Conservation (phyloP, 2,113 vertebrate genomes). For the Coptodon bakossiorum region DNA sequence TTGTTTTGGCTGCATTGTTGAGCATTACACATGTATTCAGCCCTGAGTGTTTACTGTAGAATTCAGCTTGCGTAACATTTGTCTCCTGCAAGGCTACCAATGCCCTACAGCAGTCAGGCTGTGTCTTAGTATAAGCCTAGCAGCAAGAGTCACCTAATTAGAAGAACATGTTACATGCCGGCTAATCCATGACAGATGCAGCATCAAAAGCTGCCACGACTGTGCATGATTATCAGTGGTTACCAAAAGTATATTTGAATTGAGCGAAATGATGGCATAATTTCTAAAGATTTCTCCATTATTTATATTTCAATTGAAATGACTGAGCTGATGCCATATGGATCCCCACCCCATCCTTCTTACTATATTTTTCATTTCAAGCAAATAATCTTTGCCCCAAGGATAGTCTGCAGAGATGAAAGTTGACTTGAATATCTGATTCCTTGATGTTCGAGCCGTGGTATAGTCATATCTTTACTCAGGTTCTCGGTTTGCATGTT, state of each 20-base stretch:
- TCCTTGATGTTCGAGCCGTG: neutral
- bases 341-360: neutral
- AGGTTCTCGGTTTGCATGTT: neutral
- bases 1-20: neutral
- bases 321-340: neutral
- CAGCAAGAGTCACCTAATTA: slow-evolving; percentile 57
- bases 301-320: slow-evolving; percentile 34
- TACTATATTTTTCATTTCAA: neutral
- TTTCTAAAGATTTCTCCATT: slow-evolving; percentile 21
- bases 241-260: slow-evolving; percentile 33
- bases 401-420: slow-evolving; percentile 12
- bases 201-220: slow-evolving; percentile 40
- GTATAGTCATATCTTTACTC: neutral
- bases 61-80: neutral
- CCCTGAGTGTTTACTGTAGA: neutral
- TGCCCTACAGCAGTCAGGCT: slow-evolving; percentile 15
- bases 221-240: slow-evolving; percentile 20
- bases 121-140: slow-evolving; percentile 22
- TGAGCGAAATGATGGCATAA: slow-evolving; percentile 9
- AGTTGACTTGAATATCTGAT: slow-evolving; percentile 22
- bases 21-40: neutral
- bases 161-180: slow-evolving; percentile 47
- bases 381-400: neutral
- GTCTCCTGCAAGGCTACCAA: slow-evolving; percentile 21
- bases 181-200: slow-evolving; percentile 57